Base-by-base conservation (phyloP, 2,797 vertebrate genomes). In the Euthynnus affinis region DNA sequence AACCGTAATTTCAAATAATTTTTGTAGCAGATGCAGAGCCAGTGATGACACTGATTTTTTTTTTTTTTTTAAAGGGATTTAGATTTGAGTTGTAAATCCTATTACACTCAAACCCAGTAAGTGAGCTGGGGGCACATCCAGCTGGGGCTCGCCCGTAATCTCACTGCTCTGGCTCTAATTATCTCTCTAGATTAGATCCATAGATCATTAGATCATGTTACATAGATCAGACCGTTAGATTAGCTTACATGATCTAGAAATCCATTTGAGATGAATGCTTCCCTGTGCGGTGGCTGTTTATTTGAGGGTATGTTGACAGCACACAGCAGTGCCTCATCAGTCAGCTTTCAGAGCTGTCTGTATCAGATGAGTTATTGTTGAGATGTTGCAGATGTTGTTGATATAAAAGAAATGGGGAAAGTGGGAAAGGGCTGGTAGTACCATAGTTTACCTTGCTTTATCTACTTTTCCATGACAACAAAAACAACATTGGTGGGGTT, bases 111-210 rank as follows among this genome's bases (percentile, higher is more conserved):
- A 71, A 85, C 59, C 70, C 68, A 48, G 71, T 57, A 67, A 87
- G 70, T 74, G 80, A 90, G 80, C 72, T 74, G 72, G 74, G 78
- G 85, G 42, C 80, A 80, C 77, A 84, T 81, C 58, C 87, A 81
- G 71, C 68, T 89, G 57, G 84, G 82, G 76, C 67, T 75, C 32
- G n/a, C 46, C 68, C 81, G 74, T 91, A 91, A 91, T 93, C 87
- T 77, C 78, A 34, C 49, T 57, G 65, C 85, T 81, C 84, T 81
- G 81, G 44, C 55, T 89, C 83, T 88, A 87, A 92, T 93, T 93
- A 94, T 90, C 86, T 80, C 69, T 37, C 78, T 70, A 87, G 86
- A 92, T 93, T 91, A 93, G 78, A 91, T 80, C 66, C 71, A 67
- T 79, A 76, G 81, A 89, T 90, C 77, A 84, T 87, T 81, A 87